phyloP scores from a whole-genome alignment of 1,140 invertebrate species.

The Brachystomella parvula region DNA sequence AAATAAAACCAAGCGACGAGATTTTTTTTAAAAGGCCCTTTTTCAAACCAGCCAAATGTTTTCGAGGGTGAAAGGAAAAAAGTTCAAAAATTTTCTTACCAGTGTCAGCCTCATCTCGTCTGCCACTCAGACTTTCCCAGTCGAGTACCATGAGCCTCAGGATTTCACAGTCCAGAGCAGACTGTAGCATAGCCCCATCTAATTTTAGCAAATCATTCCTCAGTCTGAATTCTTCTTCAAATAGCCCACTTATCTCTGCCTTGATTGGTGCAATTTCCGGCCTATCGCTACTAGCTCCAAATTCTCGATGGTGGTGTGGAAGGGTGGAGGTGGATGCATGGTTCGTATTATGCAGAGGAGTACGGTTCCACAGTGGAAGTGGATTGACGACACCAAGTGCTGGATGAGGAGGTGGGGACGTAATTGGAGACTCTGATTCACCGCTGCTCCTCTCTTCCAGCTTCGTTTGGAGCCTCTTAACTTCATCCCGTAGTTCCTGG shows the following conservation, averaged over 20 bases:
- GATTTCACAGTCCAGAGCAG: constrained; percentile 36
- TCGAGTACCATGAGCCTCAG: constrained; percentile 35
- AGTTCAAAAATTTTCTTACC: no score
- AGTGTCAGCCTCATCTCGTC: constrained; percentile 28
- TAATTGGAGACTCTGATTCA: neutral
- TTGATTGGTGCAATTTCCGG: constrained; percentile 29
- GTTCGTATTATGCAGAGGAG: neutral
- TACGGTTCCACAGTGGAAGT: neutral
- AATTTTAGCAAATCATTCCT: constrained; percentile 35
- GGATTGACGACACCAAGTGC: neutral
- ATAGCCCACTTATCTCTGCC: constrained; percentile 25
- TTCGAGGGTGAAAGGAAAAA: neutral
- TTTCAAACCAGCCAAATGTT: neutral
- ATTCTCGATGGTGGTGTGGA: constrained; percentile 12
- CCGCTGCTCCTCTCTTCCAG: constrained; percentile 13
- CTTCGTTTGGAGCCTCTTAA: constrained; percentile 34
- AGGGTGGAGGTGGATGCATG: neutral
- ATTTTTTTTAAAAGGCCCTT: no score
- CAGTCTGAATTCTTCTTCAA: constrained; percentile 36
- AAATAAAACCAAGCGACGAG: neutral
- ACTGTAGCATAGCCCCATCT: constrained; percentile 36
- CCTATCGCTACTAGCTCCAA: constrained; percentile 8
- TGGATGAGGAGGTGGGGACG: neutral
- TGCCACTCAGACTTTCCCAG: constrained; percentile 33
- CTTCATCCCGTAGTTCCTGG: constrained; percentile 37